Base-by-base conservation (phyloP, 2,797 vertebrate species). In the Gymnopithys bicolor region DNA sequence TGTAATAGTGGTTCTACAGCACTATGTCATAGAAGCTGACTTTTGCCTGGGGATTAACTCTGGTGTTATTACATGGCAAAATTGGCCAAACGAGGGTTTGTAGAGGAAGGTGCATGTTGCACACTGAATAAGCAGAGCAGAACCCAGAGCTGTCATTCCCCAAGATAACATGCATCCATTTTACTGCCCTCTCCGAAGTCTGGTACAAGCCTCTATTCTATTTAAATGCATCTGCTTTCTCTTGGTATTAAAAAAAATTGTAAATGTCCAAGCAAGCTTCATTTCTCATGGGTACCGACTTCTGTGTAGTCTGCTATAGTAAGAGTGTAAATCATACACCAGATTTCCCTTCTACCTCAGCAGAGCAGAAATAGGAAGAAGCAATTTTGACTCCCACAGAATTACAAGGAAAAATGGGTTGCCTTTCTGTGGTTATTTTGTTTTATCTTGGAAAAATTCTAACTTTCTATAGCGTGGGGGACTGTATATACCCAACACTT, bases 1-100 rank as follows among this genome's bases (percentile, higher is more conserved):
- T 60, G 7, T 24, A 49, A 13, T 35, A 87, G n/a, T 41, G 9
- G 10, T 39, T 84, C 55, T 59, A 69, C 5, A 62, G 74, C 10
- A 33, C 10, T n/a, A 35, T 21, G 41, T 53, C 25, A 56, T 7
- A 53, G 8, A 52, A 64, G 25, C 7, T 83, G 45, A 37, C 32
- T 81, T 86, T 71, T 64, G 32, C 30, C 37, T 78, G 37, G 4
- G 11, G 21, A 67, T 59, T 62, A 75, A 53, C 43, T 82, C 11
- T 43, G 69, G 49, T 51, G 71, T 76, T 51, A 63, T 1, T 25
- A 19, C 48, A 64, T 2, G 8, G 52, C 71, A 77, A 83, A 92
- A 87, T 0, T 0, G 4, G 51, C 37, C 17, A 59, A 45, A 39
- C 52, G 25, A 80, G 8, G 11, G 45, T 21, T 80, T n/a, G 30